Evolutionary conservation across 1,140 invertebrate genomes (phyloP).

Genomic region (Drosophila varians): DNA sequence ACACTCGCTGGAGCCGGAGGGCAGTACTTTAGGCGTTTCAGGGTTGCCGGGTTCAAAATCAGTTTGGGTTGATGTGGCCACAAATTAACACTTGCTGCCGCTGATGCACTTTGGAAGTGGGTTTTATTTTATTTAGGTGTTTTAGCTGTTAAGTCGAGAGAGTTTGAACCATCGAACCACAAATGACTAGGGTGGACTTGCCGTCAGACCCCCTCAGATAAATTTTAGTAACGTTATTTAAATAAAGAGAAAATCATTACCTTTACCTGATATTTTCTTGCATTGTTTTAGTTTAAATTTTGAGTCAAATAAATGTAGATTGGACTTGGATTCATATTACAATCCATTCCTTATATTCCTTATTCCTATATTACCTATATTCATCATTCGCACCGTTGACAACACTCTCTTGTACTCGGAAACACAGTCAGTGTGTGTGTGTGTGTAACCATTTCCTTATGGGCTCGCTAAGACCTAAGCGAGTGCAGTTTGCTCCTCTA

Average conservation of each 20-base stretch:
- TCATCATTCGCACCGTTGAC: constrained; percentile 57
- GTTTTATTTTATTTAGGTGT: constrained; percentile 30
- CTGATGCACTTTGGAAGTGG: constrained; percentile 47
- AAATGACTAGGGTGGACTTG: neutral
- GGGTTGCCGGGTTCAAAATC: constrained; percentile 38
- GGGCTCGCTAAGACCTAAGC: constrained; percentile 25
- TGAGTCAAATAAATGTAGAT: too few relatives aligned
- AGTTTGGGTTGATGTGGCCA: constrained; percentile 43
- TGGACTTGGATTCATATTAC: too few relatives aligned
- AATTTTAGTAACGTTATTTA: neutral
- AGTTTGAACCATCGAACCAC: constrained; percentile 13
- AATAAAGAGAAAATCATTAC: constrained; percentile 36
- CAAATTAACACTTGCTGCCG: constrained; percentile 47
- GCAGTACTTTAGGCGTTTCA: constrained; percentile 39
- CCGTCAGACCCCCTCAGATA: neutral
- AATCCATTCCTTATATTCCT: too few relatives aligned
- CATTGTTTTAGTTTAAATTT: constrained; percentile 40
- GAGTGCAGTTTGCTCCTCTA: constrained; percentile 59
- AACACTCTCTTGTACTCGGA: too few relatives aligned
- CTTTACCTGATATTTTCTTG: constrained; percentile 33
- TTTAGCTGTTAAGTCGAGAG: constrained; percentile 13
- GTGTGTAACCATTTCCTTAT: constrained; percentile 44
- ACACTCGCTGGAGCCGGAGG: constrained; percentile 40
- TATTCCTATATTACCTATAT: constrained; percentile 34
- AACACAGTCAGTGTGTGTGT: too few relatives aligned